Evolutionary conservation across 2,113 vertebrate species (phyloP).

Genomic region (Ceuthmochares aereus): DNA sequence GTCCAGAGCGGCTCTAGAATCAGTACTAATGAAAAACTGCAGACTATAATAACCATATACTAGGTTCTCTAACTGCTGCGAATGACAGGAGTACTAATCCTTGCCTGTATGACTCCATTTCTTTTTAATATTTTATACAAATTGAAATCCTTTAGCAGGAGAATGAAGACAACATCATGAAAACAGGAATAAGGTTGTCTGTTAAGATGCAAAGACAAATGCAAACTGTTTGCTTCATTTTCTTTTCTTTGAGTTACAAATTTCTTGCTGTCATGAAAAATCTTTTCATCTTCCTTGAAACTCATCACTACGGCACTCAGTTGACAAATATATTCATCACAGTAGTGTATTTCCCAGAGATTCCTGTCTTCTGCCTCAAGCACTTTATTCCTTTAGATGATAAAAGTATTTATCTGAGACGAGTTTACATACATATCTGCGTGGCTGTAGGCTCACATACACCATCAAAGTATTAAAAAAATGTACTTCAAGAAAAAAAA

Average conservation of each 20-base stretch:
- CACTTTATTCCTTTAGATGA: constrained; percentile 57
- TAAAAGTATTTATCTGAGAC: constrained; percentile 56
- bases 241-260: constrained; percentile 64
- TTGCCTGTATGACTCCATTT: not conserved
- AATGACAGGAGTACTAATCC: not conserved
- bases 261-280: constrained; percentile 57
- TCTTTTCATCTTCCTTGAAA: constrained; percentile 70
- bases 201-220: constrained; percentile 63
- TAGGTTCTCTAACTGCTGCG: not conserved
- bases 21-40: not conserved
- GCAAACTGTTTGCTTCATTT: constrained; percentile 62
- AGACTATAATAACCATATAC: not conserved
- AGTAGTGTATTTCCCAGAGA: constrained; percentile 54
- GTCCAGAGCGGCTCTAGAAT: not conserved
- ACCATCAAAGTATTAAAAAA: constrained; percentile 18
- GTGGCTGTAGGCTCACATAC: not conserved
- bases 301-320: not conserved
- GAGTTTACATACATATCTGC: constrained; percentile 41
- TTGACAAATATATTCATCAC: constrained; percentile 70
- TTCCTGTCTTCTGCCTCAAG: constrained; percentile 57
- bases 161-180: constrained; percentile 43
- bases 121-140: constrained; percentile 51
- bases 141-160: constrained; percentile 39
- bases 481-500: not conserved
- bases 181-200: constrained; percentile 63